phyloP scores from a whole-genome alignment of 64 coral and sea anemone genomes.

The Actinia tenebrosa region DNA sequence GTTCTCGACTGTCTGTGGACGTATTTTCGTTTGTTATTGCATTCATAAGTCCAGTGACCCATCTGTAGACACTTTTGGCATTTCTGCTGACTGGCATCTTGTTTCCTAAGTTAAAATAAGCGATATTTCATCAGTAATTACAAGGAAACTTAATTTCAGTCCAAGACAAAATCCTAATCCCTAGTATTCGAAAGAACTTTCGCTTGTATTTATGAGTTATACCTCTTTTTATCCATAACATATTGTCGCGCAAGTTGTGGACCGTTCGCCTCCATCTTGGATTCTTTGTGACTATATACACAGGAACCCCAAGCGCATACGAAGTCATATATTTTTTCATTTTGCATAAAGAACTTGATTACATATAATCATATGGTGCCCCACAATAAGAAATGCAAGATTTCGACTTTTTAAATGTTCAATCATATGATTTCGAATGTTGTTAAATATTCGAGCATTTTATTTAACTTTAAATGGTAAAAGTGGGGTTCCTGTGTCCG shows the following conservation, averaged over 20 bases:
- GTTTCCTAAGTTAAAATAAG: conserved; percentile 35
- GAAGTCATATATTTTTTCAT: not conserved
- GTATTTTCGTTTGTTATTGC: conserved; percentile 92
- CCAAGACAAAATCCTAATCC: too few relatives aligned
- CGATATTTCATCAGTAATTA: too few relatives aligned
- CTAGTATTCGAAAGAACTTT: not conserved
- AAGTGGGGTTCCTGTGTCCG: not conserved
- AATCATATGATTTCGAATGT: not conserved
- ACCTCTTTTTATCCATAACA: conserved; percentile 35
- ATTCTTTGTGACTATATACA: not conserved
- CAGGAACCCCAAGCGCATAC: not conserved
- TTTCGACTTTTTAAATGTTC: not conserved
- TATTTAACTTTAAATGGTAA: not conserved
- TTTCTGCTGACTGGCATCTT: conserved; percentile 83
- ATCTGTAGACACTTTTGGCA: conserved; percentile 94
- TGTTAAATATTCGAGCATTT: not conserved
- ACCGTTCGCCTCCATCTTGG: conserved; percentile 19
- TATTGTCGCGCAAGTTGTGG: conserved; percentile 15
- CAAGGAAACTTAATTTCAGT: too few relatives aligned
- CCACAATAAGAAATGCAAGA: not conserved
- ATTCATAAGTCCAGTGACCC: conserved; percentile 98
- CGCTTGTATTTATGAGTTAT: not conserved
- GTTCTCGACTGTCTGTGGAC: conserved; percentile 91
- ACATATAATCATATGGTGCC: not conserved
- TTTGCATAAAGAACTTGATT: not conserved